Base-by-base conservation (phyloP, 1,140 invertebrate genomes). In the Sminthurinus signatus region DNA sequence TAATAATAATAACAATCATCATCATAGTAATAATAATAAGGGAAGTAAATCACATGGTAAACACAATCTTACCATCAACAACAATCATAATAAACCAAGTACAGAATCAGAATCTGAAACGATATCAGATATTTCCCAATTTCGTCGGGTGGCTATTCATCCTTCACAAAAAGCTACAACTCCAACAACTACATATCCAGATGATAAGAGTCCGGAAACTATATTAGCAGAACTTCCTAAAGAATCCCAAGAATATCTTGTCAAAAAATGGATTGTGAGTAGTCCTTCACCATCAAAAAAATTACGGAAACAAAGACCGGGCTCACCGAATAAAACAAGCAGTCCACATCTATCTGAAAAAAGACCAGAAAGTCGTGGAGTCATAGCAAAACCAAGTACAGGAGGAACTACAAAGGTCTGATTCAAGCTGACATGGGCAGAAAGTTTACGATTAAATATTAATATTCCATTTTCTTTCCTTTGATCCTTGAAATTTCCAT, bases 261-360 rank as follows among this genome's bases (percentile, higher is more conserved):
- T 56, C 10, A 56, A 56, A 31, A 56, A 42, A 27, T 56, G 54
- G 54, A 56, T 56, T 31, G n/a, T 56, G 10, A 56, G 36, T 23
- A 56, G 54, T 39, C 54, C 54, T 56, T 32, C 36, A n/a, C 54
- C 54, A 2, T 19, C 54, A 21, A 56, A 56, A 23, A 52, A 52
- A 28, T 5, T 25, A 10, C 2, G 50, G 25, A 52, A 52, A 25
- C 23, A 27, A 27, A 25, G 50, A n/a, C 8, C 23, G 23, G 23
- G 8, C 3, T 52, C 50, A 4, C 23, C 21, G 15, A n/a, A 28
- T 25, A 52, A 52, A 27, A 19, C 2, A 10, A 4, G n/a, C n/a
- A 48, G 44, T 48, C 44, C 5, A 36, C 5, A 36, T 36, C 5
- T 36, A 5, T 36, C 32, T 36, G 5, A 8, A 15, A 8, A 5